phyloP scores from a whole-genome alignment of 2,113 vertebrate species.

The Sapajus apella region DNA sequence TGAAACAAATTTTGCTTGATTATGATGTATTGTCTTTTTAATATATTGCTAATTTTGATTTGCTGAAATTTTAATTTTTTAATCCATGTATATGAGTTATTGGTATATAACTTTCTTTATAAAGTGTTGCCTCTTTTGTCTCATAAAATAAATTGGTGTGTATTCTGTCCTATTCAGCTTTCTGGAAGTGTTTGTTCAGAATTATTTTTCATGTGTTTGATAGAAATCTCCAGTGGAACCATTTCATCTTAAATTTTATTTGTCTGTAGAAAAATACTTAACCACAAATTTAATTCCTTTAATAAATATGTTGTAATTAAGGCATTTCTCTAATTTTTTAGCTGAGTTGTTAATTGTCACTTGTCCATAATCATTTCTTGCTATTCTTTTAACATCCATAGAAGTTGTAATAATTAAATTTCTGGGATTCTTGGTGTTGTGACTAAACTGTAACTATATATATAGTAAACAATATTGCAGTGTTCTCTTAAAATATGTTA shows the following conservation, averaged over 20 bases:
- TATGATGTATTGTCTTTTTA: too few species aligned
- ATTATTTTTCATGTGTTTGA: neutral
- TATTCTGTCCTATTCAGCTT: neutral
- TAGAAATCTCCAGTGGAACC: neutral
- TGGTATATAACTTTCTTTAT: neutral
- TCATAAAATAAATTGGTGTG: neutral
- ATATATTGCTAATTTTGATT: neutral
- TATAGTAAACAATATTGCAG: neutral
- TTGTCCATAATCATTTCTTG: neutral
- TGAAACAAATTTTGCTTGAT: neutral
- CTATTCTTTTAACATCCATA: neutral
- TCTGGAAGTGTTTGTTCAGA: neutral
- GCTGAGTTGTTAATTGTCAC: neutral
- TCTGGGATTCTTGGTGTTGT: too few species aligned
- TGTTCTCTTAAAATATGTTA: neutral
- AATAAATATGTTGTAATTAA: neutral
- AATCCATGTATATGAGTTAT: neutral
- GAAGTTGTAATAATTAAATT: neutral
- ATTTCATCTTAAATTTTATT: neutral
- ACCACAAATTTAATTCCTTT: neutral
- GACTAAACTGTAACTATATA: too few species aligned
- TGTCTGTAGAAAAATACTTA: neutral
- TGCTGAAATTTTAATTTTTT: neutral
- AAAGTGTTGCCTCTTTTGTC: neutral
- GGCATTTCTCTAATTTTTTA: neutral